Evolutionary conservation across 92 coral and sea anemone genomes (phyloP), one percentile per base, ranked within the genome.

Genomic region (Phenganax subtilis): DNA sequence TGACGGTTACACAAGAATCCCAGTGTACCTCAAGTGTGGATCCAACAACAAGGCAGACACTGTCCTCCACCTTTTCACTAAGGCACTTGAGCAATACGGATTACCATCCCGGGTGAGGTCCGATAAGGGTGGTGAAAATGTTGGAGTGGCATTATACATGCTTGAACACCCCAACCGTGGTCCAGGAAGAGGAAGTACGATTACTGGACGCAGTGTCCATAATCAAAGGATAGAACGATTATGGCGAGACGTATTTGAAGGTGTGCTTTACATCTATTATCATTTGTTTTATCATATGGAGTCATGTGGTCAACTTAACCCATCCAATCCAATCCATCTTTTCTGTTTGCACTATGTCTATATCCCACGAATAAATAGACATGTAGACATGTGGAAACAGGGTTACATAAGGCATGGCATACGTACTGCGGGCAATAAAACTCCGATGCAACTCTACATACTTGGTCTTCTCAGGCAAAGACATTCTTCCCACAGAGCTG

Each of bases 1-100:
- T 25, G 70, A 64, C 70, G 30, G 70, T 17, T 64, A 64, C 30
- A 64, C 70, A 14, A 64, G 70, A 64, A 64, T 64, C 70, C 70
- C 70, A 14, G 70, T 64, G 10, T 64, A 14, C 70, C 30, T 64
- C 16, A 15, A 64, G 70, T 64, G 70, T 64, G 70, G 10, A 9
- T 14, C 20, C 25, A 64, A 64, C 70, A 64, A 64, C 70, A 14
- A 29, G 27, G 70, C 70, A 64, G 70, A 64, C 20, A 64, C 70
- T 14, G 70, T 64, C 10, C 30, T 64, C 10, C 20, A 64, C 25
- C 30, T 14, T 64, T 64, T 64, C 30, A 14, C 27, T 9, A 20
- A 25, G 20, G 70, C 70, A 12, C 27, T 64, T 14, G 70, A 64
- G 16, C 27, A 64, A 15, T 64, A 64, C 28, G 70, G 70, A 64